These are phyloP conservation scores for Triplophysa tibetana DNA, from an alignment of 2,113 vertebrate genomes.

Conservation along the genomic window DNA sequence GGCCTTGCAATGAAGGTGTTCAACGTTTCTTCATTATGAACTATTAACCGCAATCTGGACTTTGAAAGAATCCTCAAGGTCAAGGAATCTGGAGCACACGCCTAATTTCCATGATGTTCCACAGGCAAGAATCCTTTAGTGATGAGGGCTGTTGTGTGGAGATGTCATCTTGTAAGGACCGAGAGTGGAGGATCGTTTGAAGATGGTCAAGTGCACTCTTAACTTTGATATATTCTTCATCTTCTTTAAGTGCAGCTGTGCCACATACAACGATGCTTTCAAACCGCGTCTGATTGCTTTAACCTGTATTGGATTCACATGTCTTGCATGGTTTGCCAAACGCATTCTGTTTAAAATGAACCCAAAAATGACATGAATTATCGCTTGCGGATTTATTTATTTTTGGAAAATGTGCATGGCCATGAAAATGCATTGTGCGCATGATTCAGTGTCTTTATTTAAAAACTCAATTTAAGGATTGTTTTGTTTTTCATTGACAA, in stretches of 20 bases:
- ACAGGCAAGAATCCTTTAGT: conserved; percentile 48
- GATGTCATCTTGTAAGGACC: conserved; percentile 51
- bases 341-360: too few species aligned
- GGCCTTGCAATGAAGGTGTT: conserved; percentile 25
- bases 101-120: conserved; percentile 54
- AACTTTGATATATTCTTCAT: conserved; percentile 53
- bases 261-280: neutral
- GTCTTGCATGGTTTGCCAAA: neutral
- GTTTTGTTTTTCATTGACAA: too few species aligned
- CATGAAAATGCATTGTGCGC: too few species aligned
- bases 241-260: neutral
- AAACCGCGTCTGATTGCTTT: neutral
- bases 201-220: conserved; percentile 60
- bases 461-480: too few species aligned
- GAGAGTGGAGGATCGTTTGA: conserved; percentile 58
- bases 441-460: too few species aligned
- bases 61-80: conserved; percentile 59
- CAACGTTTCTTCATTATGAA: conserved; percentile 62
- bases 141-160: conserved; percentile 58
- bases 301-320: neutral
- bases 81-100: conserved; percentile 52
- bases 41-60: conserved; percentile 56
- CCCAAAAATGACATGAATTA: neutral
- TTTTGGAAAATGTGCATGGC: too few species aligned
- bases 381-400: neutral